These are phyloP conservation scores for Erebia epiphron DNA, from an alignment of 2,888 invertebrate species.

Conservation along the genomic window DNA sequence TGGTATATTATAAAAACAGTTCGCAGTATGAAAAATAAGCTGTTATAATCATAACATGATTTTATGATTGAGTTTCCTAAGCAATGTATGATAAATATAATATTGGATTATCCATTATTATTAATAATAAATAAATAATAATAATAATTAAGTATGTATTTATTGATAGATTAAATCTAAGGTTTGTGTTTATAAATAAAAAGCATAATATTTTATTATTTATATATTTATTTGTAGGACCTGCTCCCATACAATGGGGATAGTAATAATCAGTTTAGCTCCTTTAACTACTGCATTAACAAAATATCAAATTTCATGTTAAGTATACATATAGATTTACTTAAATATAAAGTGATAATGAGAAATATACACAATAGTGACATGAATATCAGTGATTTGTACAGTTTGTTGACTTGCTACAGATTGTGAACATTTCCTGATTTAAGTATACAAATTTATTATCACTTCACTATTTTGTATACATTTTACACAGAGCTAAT, in stretches of 20 bases:
- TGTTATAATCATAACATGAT: too few species aligned
- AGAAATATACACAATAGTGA: neutral
- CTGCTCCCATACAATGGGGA: conserved; percentile 28
- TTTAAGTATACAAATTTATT: neutral
- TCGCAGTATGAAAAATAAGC: too few species aligned
- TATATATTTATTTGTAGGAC: conserved; percentile 32
- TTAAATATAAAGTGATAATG: neutral
- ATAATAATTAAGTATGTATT: too few species aligned
- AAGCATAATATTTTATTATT: conserved; percentile 31
- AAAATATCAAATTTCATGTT: neutral
- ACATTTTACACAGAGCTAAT: conserved; percentile 18
- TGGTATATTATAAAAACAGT: neutral
- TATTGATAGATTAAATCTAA: neutral
- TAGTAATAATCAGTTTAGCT: neutral
- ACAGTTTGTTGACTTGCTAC: neutral
- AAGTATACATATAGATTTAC: neutral
- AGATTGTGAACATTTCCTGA: neutral
- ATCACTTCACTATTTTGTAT: conserved; percentile 28
- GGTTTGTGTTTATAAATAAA: conserved; percentile 21
- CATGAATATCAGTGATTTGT: too few species aligned
- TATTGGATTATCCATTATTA: neutral
- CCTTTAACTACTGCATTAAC: conserved; percentile 21
- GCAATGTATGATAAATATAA: too few species aligned
- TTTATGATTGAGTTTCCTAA: too few species aligned
- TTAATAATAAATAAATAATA: too few species aligned